Evolutionary conservation across 2,888 invertebrate species (phyloP), one percentile per base, ranked within the genome.

Genomic region (Spisula subtruncata): DNA sequence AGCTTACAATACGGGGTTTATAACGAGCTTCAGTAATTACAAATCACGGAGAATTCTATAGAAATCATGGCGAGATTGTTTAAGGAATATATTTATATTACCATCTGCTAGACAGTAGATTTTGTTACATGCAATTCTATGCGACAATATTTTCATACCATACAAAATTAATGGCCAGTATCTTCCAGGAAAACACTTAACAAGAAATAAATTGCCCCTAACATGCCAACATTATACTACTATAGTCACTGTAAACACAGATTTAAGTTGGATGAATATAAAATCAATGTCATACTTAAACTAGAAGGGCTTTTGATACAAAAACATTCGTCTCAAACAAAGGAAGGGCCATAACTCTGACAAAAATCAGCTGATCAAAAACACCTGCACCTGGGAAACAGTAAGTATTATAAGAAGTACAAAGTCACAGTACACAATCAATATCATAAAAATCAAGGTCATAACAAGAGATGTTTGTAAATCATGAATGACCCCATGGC

Each of bases 101-200:
- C 75, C n/a, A 75, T 75, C 75, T 16, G 75, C 75, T 35, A 35
- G 75, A 75, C 35, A 18, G 35, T 75, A 75, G 75, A 35, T 75
- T 75, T 75, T 32, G 75, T 75, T 75, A 75, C 75, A 75, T 75
- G 75, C 75, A 75, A 75, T 75, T 75, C 75, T 18, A 25, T n/a
- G 60, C 25, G 60, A 66, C 60, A 66, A n/a, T 66, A 66, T 66
- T 25, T 66, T 66, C 25, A 66, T 66, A 66, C 25, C 60, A 66
- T 66, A 66, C 25, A 66, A n/a, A n/a, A 66, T 75, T 35, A 75
- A 75, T 32, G 35, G 25, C 16, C 4, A 35, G 35, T 32, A 29
- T 16, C 75, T 75, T 75, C 75, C 32, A 75, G 29, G 75, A 75
- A 75, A 75, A 75, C 29, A 75, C 32, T 75, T 75, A 66, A 66